These are phyloP conservation scores for Agrochola macilenta DNA, from an alignment of 2,888 invertebrate genomes.

Conservation along the genomic window DNA sequence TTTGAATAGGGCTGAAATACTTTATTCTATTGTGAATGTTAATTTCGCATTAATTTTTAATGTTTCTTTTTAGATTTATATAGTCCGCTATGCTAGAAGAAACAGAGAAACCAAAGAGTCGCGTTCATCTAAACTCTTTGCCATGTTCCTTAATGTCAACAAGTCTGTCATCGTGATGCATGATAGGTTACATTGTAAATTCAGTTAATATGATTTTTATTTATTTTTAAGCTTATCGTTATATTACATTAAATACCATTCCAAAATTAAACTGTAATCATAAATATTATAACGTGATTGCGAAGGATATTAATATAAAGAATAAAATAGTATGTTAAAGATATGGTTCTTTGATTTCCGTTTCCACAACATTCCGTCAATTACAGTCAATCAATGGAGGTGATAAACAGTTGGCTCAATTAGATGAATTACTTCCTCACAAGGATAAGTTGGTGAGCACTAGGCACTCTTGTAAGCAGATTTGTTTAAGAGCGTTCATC, in stretches of 20 bases:
- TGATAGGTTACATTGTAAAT: constrained; percentile 76
- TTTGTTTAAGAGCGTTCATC: constrained; percentile 7
- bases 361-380: neutral
- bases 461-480: neutral
- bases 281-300: constrained; percentile 86
- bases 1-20: constrained; percentile 58
- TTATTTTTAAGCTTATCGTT: constrained; percentile 89
- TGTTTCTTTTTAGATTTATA: constrained; percentile 71
- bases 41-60: constrained; percentile 56
- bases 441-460: neutral
- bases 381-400: constrained; percentile 10
- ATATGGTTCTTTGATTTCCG: constrained; percentile 60
- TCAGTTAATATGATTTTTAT: constrained; percentile 83
- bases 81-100: constrained; percentile 71
- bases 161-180: constrained; percentile 75
- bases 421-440: constrained; percentile 14
- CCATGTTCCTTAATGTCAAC: constrained; percentile 77
- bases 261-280: constrained; percentile 90
- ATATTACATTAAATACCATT: constrained; percentile 87
- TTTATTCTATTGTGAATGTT: constrained; percentile 63
- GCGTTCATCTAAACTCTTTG: constrained; percentile 85
- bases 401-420: constrained; percentile 8
- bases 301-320: constrained; percentile 86
- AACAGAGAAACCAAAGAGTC: constrained; percentile 88
- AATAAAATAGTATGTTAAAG: constrained; percentile 86